phyloP scores from a whole-genome alignment of 2,113 vertebrate genomes.

The Dicrurus megarhynchus region DNA sequence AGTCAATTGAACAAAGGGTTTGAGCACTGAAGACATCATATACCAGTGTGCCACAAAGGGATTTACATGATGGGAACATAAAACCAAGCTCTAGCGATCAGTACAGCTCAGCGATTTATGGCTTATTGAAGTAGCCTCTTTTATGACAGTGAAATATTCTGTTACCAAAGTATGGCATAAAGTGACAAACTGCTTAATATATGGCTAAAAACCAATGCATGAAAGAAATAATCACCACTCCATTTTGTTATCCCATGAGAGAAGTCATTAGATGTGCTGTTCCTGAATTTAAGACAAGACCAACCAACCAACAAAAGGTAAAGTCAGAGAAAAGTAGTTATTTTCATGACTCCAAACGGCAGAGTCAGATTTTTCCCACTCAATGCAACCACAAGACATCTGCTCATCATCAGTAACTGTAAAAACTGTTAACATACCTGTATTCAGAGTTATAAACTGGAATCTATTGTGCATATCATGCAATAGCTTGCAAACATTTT shows the following conservation, averaged over 20 bases:
- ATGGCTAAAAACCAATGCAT: neutral
- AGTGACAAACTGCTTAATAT: neutral
- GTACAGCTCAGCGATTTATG: neutral
- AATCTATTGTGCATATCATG: neutral
- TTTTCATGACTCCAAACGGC: neutral
- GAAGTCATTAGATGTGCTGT: neutral
- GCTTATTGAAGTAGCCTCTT: neutral
- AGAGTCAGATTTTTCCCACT: neutral
- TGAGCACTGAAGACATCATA: neutral
- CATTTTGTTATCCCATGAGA: neutral
- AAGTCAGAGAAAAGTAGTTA: neutral
- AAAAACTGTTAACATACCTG: neutral
- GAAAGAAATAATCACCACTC: neutral
- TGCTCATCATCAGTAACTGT: neutral
- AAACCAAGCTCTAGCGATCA: neutral
- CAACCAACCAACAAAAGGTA: neutral
- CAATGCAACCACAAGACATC: neutral
- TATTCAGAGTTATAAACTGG: neutral
- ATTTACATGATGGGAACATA: neutral
- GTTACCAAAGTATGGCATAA: neutral
- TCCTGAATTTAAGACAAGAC: neutral
- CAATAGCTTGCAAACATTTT: neutral
- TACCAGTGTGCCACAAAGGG: neutral
- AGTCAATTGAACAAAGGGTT: neutral
- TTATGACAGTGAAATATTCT: neutral